These are phyloP conservation scores for Matsumurasca onukii DNA, from an alignment of 1,140 invertebrate species.

Conservation along the genomic window DNA sequence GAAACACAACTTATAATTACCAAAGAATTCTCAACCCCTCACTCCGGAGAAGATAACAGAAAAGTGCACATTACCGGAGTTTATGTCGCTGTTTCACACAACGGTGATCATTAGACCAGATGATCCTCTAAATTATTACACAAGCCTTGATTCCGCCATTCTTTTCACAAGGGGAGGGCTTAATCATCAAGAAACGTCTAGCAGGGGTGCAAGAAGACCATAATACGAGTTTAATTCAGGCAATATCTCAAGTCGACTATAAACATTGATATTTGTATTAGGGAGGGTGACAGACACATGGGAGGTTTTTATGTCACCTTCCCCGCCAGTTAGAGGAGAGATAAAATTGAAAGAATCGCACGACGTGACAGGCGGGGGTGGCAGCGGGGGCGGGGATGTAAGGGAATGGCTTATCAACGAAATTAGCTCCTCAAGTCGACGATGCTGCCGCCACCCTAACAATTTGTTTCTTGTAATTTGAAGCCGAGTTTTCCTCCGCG, in stretches of 20 bases:
- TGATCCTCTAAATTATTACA: conserved; percentile 1
- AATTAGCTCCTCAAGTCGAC: not conserved
- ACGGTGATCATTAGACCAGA: no score
- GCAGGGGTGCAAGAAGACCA: not conserved
- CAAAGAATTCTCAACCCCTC: no score
- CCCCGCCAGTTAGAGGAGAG: not conserved
- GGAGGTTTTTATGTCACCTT: not conserved
- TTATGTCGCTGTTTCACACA: no score
- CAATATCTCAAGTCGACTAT: not conserved
- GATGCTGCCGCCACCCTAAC: not conserved
- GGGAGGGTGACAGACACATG: not conserved
- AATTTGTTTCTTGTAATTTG: conserved; percentile 7
- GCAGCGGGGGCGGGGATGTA: not conserved
- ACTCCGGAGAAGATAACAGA: no score
- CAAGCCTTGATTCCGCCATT: not conserved
- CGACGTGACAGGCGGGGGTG: not conserved
- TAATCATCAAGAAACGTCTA: not conserved
- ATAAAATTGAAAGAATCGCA: conserved; percentile 11
- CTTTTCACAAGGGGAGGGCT: conserved; percentile 1
- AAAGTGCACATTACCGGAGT: no score
- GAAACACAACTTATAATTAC: no score
- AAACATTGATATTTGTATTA: conserved; percentile 19
- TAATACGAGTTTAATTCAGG: not conserved
- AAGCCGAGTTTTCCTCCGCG: not conserved
- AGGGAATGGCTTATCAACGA: not conserved